Base-by-base conservation (phyloP, 2,113 vertebrate species). In the Sinosuthora webbiana region DNA sequence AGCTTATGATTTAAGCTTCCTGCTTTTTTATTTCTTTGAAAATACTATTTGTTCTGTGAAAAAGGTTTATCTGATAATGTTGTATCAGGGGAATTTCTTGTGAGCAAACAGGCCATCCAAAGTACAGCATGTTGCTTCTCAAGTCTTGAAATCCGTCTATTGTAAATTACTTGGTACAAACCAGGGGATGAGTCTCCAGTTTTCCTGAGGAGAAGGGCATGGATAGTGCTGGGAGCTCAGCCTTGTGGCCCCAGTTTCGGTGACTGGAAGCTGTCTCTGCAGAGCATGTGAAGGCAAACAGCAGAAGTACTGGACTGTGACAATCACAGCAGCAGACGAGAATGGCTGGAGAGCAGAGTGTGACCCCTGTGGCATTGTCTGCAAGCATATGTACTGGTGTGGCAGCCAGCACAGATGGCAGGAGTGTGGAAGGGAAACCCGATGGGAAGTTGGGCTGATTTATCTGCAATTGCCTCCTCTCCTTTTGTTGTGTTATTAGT, bases 401-500 rank as follows among this genome's bases (percentile, higher is more conserved):
- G 3, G 30, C 65, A 41, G 67, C 65, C 69, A 30, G n/a, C 30
- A 44, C 62, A 87, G 57, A 90, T 63, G 71, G 59, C 44, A 31
- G 53, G 64, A 68, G 49, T 3, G 4, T 0, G 16, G 84, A 67
- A 59, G 18, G 17, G 18, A 73, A 81, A 33, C 37, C 27, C 0
- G 1, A 33, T 44, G 55, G 42, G 39, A 92, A 87, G 82, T 60
- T 83, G 74, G 70, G 49, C 47, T 89, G 73, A 65, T 65, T 91
- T 92, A 80, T 89, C 81, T 10, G 18, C 65, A 28, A 15, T 88
- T 30, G 57, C 89, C 79, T 87, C 42, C 60, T 84, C 37, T 68
- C 41, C 78, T 86, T 89, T 96, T 88, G 63, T 96, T 73, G 47
- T 52, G 63, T 75, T 44, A 4, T 77, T 83, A 86, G 73, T 44